These are phyloP conservation scores for Sitophilus oryzae DNA, from an alignment of 1,140 invertebrate genomes.

Conservation along the genomic window DNA sequence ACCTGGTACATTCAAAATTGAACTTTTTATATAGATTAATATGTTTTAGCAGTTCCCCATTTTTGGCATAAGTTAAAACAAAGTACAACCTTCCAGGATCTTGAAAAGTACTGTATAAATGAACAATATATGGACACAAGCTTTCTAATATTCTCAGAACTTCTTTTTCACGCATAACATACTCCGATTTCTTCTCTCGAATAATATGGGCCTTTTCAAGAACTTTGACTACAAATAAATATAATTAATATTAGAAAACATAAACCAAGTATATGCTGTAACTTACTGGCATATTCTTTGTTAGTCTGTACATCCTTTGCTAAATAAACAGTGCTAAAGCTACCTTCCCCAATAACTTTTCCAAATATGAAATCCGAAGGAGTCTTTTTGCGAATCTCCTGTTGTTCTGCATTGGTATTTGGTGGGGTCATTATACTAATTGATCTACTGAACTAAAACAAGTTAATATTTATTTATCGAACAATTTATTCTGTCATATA, in stretches of 20 bases:
- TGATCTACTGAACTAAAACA: not conserved
- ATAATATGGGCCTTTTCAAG: constrained; percentile 90
- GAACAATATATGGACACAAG: constrained; percentile 79
- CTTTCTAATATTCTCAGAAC: constrained; percentile 72
- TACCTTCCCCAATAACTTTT: constrained; percentile 92
- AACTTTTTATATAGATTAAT: constrained; percentile 89
- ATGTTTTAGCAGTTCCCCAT: constrained; percentile 88
- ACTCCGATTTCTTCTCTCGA: constrained; percentile 86
- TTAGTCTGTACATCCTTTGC: constrained; percentile 85
- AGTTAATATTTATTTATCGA: no score
- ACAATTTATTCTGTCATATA: no score
- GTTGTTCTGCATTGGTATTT: constrained; percentile 9
- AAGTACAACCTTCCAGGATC: constrained; percentile 91
- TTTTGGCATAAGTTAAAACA: constrained; percentile 90
- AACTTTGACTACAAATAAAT: constrained; percentile 82
- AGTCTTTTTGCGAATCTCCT: constrained; percentile 56
- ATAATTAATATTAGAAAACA: constrained; percentile 26
- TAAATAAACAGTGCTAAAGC: constrained; percentile 91
- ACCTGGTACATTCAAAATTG: constrained; percentile 72
- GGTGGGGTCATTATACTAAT: constrained; percentile 29
- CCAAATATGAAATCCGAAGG: constrained; percentile 92
- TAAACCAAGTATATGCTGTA: not conserved
- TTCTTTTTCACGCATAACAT: constrained; percentile 89
- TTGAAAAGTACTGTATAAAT: constrained; percentile 95
- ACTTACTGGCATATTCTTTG: constrained; percentile 91